Conservation (phyloP, 2,888 invertebrate genomes). For the Hydroisotoma schaefferi region DNA sequence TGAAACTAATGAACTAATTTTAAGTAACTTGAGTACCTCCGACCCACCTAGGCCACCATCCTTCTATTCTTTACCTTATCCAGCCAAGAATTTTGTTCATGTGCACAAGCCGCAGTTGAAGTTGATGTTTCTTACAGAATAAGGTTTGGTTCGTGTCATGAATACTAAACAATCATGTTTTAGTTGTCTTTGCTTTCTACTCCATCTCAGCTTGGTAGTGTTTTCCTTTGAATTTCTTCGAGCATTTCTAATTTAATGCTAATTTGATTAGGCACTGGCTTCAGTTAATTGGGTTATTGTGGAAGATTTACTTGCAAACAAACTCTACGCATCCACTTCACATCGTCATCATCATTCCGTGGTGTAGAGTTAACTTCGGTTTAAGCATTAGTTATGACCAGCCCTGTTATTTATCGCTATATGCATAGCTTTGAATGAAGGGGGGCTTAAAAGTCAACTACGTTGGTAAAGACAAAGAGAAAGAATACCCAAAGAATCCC, state of each 20-base stretch:
- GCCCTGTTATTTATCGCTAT: too few species aligned
- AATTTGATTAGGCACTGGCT: slow-evolving; percentile 31
- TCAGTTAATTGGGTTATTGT: slow-evolving; percentile 36
- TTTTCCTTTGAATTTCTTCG: neutral
- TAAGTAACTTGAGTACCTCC: neutral
- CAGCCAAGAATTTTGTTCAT: neutral
- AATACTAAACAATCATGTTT: slow-evolving; percentile 1
- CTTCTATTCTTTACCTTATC: neutral
- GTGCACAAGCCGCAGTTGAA: neutral
- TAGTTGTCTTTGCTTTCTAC: neutral
- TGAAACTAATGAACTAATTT: neutral
- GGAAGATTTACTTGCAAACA: slow-evolving; percentile 17
- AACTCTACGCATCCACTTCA: neutral
- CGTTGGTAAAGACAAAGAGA: too few species aligned
- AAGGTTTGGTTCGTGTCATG: neutral
- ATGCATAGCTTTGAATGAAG: too few species aligned
- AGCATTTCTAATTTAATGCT: slow-evolving; percentile 33
- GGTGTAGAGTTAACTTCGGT: too few species aligned
- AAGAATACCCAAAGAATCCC: too few species aligned
- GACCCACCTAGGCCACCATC: too few species aligned
- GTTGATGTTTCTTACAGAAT: too few species aligned
- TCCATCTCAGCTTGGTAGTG: neutral
- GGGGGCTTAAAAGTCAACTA: too few species aligned
- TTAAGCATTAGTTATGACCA: too few species aligned
- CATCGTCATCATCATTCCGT: too few species aligned